These are phyloP conservation scores for Habrosyne pyritoides DNA, from an alignment of 2,888 invertebrate genomes.

Conservation along the genomic window DNA sequence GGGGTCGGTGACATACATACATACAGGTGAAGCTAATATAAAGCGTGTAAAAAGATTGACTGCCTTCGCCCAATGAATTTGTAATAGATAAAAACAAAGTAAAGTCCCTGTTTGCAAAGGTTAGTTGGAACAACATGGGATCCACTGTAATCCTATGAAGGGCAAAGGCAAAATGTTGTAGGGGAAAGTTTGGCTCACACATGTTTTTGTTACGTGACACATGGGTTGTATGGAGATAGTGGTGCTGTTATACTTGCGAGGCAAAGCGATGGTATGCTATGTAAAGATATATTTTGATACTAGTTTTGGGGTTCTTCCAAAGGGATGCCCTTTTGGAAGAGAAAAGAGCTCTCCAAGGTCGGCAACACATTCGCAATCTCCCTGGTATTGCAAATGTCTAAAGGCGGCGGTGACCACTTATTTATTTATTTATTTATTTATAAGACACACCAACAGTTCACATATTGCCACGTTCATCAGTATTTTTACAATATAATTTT, in stretches of 20 bases:
- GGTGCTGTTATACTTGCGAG: background rate
- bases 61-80: background rate
- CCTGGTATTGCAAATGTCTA: no score
- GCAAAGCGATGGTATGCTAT: background rate
- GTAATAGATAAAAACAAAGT: slow-evolving; percentile 1
- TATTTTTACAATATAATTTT: no score
- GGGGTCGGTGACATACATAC: no score
- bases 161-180: slow-evolving; percentile 1
- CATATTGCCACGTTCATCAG: no score
- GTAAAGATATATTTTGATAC: background rate
- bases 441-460: no score
- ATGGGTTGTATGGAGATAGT: background rate
- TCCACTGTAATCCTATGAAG: slow-evolving; percentile 1
- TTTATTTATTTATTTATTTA: no score
- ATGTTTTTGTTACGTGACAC: slow-evolving; percentile 26
- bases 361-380: no score
- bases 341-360: no score
- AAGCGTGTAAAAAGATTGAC: background rate
- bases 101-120: background rate
- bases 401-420: no score
- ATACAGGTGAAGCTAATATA: background rate
- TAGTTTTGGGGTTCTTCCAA: no score
- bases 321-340: no score
- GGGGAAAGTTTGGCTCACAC: slow-evolving; percentile 13
- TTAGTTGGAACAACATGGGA: background rate